These are phyloP conservation scores for Leuciscus idus DNA, from an alignment of 2,113 vertebrate species.

Conservation along the genomic window DNA sequence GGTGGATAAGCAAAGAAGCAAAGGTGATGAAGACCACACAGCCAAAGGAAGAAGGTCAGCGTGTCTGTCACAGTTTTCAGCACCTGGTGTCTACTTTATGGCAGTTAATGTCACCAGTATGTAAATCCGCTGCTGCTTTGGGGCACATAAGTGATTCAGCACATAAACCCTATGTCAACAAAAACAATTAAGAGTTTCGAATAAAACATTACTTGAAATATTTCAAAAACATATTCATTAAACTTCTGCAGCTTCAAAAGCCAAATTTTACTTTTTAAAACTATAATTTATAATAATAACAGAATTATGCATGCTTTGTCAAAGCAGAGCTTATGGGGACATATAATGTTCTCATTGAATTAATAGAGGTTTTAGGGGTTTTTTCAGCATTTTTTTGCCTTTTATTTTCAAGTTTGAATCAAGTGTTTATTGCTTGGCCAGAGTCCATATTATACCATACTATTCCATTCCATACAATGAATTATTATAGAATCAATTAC, in stretches of 20 bases:
- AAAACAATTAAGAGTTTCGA: not conserved
- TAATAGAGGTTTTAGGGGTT: too few relatives aligned
- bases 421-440: too few relatives aligned
- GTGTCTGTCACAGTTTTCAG: not conserved
- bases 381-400: too few relatives aligned
- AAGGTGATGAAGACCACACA: slow-evolving; percentile 48
- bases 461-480: too few relatives aligned
- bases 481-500: too few relatives aligned
- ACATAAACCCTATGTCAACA: not conserved
- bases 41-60: slow-evolving; percentile 51
- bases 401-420: too few relatives aligned
- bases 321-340: too few relatives aligned
- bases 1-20: slow-evolving; percentile 33
- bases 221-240: not conserved
- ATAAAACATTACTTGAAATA: not conserved
- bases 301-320: too few relatives aligned
- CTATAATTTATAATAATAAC: too few relatives aligned
- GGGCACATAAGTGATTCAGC: not conserved
- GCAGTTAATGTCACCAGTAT: slow-evolving; percentile 26
- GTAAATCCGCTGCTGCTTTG: not conserved
- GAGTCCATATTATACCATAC: too few relatives aligned
- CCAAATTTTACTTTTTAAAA: not conserved
- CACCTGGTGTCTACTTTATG: not conserved
- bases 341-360: too few relatives aligned
- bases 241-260: not conserved